Evolutionary conservation across 2,113 vertebrate genomes (phyloP).

Genomic region (Chaenocephalus aceratus): DNA sequence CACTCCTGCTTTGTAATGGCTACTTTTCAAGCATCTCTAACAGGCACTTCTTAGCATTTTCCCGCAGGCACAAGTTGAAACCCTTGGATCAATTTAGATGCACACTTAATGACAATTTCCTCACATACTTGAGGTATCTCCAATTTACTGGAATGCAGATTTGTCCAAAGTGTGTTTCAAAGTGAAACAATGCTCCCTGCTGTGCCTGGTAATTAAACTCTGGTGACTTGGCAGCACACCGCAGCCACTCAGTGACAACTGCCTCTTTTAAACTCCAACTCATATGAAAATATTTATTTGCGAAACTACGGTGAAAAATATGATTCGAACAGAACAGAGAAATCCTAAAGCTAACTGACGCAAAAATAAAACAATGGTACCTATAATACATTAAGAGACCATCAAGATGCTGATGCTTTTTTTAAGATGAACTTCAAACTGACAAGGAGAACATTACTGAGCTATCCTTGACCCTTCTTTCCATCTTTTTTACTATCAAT

Average conservation of each 20-base stretch:
- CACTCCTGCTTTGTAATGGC: conserved; percentile 12
- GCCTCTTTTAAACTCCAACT: conserved; percentile 49
- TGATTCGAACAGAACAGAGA: not conserved
- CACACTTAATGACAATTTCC: conserved; percentile 61
- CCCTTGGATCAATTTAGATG: conserved; percentile 50
- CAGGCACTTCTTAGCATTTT: conserved; percentile 34
- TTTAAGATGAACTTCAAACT: not conserved
- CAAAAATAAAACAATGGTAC: not conserved
- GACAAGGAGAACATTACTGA: not conserved
- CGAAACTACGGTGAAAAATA: conserved; percentile 30
- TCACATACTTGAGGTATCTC: conserved; percentile 49
- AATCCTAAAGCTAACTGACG: not conserved
- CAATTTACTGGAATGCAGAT: conserved; percentile 52
- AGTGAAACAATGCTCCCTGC: conserved; percentile 57
- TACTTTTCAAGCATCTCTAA: conserved; percentile 13
- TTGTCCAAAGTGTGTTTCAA: conserved; percentile 57
- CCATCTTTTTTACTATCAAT: not conserved
- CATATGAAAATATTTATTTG: conserved; percentile 36
- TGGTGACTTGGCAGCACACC: conserved; percentile 50
- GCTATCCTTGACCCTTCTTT: not conserved
- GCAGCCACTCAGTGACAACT: conserved; percentile 25
- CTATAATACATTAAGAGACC: not conserved
- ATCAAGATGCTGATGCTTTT: not conserved
- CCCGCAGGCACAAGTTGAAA: conserved; percentile 8
- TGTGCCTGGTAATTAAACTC: conserved; percentile 64